Base-by-base conservation (phyloP, 2,113 vertebrate species). In the Rana temporaria region DNA sequence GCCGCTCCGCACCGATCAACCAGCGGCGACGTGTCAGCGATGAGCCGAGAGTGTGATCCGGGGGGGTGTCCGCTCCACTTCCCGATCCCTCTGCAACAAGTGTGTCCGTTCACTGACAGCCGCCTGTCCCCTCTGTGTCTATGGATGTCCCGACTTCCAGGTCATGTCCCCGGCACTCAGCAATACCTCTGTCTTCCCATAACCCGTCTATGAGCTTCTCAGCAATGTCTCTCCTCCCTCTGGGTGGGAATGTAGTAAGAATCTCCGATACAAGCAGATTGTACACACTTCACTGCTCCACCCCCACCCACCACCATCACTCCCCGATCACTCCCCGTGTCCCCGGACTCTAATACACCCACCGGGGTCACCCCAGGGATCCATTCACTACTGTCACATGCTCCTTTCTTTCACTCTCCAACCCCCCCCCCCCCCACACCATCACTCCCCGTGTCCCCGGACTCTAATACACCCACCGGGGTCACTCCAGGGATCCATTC, bases 211-310 rank as follows among this genome's bases (percentile, higher is more conserved):
- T 63, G 59, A 26, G 79, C 26, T 53, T 53, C 68, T 53, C 14
- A n/a, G 55, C 11, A n/a, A 57, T 53, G 6, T 56, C 56, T 71
- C 78, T 80, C 78, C 78, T 80, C 78, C 78, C 78, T 80, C 32
- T 80, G 78, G 78, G 78, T 48, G 78, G 78, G 78, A 80, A 62
- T 63, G 32, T 56, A 70, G 53, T 66, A 55, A 62, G 56, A 62
- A 62, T 20, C 30, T 22, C 18, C 52, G 38, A 32, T 32, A 75
- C 59, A 26, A 24, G 8, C 32, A 42, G 34, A 38, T 3, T 30
- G 60, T 19, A 32, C 4, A 2, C 42, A 71, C 14, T 53, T 20
- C n/a, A 24, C 55, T 64, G 67, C 32, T 22, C 30, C 22, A 34
- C 34, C 38, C 48, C 15, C 5, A 38, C 34, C 34, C 38, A 22